Percentiles rank a stretch among this genome's conserved stretches.
Conservation (phyloP, 2,113 vertebrate genomes). For the Bubalus kerabau region DNA sequence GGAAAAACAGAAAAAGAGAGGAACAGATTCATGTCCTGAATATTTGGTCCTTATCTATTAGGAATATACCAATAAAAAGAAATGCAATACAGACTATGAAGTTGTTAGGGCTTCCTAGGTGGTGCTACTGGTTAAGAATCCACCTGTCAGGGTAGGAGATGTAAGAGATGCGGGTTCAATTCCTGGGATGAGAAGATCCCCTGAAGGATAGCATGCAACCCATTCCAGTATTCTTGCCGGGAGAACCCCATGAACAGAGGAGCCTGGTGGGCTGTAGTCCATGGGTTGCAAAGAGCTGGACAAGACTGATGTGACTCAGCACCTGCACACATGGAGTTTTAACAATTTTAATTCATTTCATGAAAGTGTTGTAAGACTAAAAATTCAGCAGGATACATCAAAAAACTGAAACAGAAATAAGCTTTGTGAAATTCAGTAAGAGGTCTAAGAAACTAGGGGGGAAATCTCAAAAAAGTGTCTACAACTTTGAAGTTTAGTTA, state of each 20-base stretch:
- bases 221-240: not conserved
- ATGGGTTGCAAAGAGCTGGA: not conserved
- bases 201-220: not conserved
- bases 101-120: not conserved
- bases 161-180: not conserved
- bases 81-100: not conserved
- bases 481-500: not conserved
- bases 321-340: not conserved
- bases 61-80: not conserved
- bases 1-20: not conserved
- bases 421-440: not conserved
- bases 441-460: not conserved
- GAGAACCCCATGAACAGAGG: not conserved
- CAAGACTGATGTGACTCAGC: not conserved
- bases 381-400: not conserved
- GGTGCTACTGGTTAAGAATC: not conserved
- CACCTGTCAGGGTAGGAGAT: not conserved
- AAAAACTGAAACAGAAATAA: not conserved
- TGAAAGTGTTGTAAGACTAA: not conserved
- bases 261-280: not conserved
- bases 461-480: not conserved
- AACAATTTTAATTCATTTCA: not conserved
- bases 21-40: not conserved
- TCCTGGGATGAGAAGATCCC: not conserved
- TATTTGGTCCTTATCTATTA: not conserved